Conservation (phyloP, 2,888 invertebrate species). For the Pyrrhopygopsis socrates region DNA sequence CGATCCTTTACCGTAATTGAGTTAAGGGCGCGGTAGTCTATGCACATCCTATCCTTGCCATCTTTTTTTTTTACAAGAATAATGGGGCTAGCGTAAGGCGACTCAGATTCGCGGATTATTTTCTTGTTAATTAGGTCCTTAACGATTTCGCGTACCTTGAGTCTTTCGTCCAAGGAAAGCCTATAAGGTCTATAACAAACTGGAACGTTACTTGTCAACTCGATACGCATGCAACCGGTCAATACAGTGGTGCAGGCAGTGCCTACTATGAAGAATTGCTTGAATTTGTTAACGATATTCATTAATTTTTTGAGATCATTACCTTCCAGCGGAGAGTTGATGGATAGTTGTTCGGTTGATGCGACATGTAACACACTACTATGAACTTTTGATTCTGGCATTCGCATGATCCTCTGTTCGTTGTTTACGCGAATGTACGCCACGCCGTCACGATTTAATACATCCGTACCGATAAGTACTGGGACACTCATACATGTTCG, state of each 20-base stretch:
- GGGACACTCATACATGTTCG: background rate
- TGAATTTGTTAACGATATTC: background rate
- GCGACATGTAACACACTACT: background rate
- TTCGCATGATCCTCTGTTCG: background rate
- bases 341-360: background rate
- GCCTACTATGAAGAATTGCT: background rate
- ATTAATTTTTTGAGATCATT: background rate
- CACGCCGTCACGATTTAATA: background rate
- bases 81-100: slow-evolving; percentile 13
- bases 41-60: slow-evolving; percentile 18
- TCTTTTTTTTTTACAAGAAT: slow-evolving; percentile 17
- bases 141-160: background rate
- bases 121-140: background rate
- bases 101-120: background rate
- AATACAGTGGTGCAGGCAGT: background rate
- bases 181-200: background rate
- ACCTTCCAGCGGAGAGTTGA: background rate
- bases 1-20: slow-evolving; percentile 37
- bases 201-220: background rate
- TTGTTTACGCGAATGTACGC: background rate
- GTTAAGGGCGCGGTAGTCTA: slow-evolving; percentile 31
- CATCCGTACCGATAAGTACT: background rate
- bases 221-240: background rate
- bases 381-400: background rate
- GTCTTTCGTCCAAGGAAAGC: background rate